Evolutionary conservation across 2,888 invertebrate species (phyloP).

Genomic region (Pristionchus fissidentatus): DNA sequence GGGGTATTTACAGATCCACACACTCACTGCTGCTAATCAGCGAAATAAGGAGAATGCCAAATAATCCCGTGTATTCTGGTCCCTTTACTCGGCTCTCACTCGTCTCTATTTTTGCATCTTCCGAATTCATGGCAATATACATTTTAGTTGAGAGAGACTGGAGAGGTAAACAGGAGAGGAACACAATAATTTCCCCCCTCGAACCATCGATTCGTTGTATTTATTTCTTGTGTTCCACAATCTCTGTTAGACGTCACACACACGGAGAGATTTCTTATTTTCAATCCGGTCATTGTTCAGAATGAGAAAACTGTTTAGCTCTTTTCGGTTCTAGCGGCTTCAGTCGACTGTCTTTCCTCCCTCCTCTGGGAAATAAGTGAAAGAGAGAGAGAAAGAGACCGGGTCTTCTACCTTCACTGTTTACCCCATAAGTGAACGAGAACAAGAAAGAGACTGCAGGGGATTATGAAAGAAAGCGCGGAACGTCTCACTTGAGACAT

Average conservation of each 20-base stretch:
- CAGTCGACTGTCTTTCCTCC: constrained; percentile 27
- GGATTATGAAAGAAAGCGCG: not conserved
- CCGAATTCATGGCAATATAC: constrained; percentile 15
- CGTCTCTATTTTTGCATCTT: not conserved
- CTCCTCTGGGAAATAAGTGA: constrained; percentile 36
- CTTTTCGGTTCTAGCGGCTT: constrained; percentile 18
- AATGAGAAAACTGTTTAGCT: not conserved
- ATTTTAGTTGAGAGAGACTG: constrained; percentile 13
- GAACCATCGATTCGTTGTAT: not conserved
- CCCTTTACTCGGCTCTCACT: too few relatives aligned
- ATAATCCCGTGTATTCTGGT: not conserved
- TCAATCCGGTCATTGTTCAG: not conserved
- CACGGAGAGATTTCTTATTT: not conserved
- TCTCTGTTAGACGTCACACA: not conserved
- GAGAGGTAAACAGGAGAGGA: constrained; percentile 31
- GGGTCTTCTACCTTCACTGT: constrained; percentile 37
- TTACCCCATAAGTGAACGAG: constrained; percentile 35
- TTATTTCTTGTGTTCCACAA: too few relatives aligned
- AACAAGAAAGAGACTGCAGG: not conserved
- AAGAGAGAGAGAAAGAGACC: constrained; percentile 16
- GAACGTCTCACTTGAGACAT: too few relatives aligned
- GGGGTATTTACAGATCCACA: constrained; percentile 35
- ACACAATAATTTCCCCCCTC: constrained; percentile 33
- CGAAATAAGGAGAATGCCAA: constrained; percentile 33
- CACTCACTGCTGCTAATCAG: not conserved